Base-by-base conservation (phyloP, 1,140 invertebrate species). In the Drosophila sucinea region DNA sequence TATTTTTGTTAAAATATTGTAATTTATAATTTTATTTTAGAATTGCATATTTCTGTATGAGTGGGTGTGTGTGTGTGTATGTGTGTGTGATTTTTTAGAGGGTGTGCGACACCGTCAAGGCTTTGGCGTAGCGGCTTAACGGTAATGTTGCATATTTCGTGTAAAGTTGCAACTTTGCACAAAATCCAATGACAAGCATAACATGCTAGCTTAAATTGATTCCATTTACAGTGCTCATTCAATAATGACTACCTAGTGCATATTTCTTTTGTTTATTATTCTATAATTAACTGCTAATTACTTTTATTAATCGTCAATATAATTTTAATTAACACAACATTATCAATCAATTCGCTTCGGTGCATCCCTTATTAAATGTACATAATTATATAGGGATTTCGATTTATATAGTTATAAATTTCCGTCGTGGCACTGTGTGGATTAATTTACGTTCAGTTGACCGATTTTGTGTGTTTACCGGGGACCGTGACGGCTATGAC, bases 1-100 rank as follows among this genome's bases (percentile, higher is more conserved):
- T 41, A 25, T 40, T 63, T 32, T 63, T 32, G 41, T 54, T 63
- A 33, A 78, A 79, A 66, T 73, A 80, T 68, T 71, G 40, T 66
- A 67, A 76, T 77, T 64, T 56, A 44, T 70, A 69, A 73, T 68
- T 63, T 32, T 17, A 47, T 11, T 38, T 17, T 73, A 23, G 38
- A 40, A 33, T 25, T 41, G 60, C 44, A 41, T 41, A 38, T 41
- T 41, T 40, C 38, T 40, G 8, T 40, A 8, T 10, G 2, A 40
- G 38, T 40, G 38, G 8, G 72, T 74, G 72, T 61, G 72, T 66
- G 70, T 58, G 55, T 5, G 23, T 3, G 35, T 38, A 2, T 38
- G 35, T 38, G 35, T 38, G 35, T 38, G 70, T 51, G 44, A 23
- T 10, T 51, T 51, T 51, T 10, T 27, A 8, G 25, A 7, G 44